Evolutionary conservation across 2,113 vertebrate species (phyloP).

Genomic region (Suricata suricatta): DNA sequence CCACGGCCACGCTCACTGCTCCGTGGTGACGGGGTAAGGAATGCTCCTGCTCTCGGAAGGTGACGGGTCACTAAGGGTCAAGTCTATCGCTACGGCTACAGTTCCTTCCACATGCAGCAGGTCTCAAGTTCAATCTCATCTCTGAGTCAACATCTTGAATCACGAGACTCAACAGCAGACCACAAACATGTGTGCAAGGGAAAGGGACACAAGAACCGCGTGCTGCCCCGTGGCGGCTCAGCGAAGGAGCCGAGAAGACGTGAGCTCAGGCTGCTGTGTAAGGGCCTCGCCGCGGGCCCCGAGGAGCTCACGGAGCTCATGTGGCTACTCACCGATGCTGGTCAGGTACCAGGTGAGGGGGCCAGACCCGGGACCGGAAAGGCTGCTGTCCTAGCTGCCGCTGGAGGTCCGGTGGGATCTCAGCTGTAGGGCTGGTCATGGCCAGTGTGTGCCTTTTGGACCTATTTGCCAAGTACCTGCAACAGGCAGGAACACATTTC

Average conservation of each 20-base stretch:
- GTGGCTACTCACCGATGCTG: conserved; percentile 96
- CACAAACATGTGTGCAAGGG: neutral
- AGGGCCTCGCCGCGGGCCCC: too few relatives aligned
- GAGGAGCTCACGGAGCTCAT: conserved; percentile 77
- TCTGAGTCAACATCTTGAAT: conserved; percentile 41
- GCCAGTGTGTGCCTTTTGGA: conserved; percentile 99
- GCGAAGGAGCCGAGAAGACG: conserved; percentile 35
- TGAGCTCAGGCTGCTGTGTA: conserved; percentile 50
- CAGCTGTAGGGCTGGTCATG: conserved; percentile 94
- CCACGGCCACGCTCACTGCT: neutral
- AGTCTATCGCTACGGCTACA: neutral
- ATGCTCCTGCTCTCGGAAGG: conserved; percentile 7
- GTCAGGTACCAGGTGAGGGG: conserved; percentile 89
- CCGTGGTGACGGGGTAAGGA: neutral
- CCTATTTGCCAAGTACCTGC: conserved; percentile 99
- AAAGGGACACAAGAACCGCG: neutral
- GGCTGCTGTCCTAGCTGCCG: conserved; percentile 94
- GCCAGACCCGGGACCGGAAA: conserved; percentile 97
- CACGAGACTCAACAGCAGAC: neutral
- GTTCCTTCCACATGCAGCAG: conserved; percentile 1
- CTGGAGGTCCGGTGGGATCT: conserved; percentile 96
- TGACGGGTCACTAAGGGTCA: conserved; percentile 7
- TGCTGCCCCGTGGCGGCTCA: neutral
- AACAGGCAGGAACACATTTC: conserved; percentile 90
- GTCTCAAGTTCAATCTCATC: conserved; percentile 41